Evolutionary conservation across 2,113 vertebrate genomes (phyloP).

Genomic region (Myiozetetes cayanensis): DNA sequence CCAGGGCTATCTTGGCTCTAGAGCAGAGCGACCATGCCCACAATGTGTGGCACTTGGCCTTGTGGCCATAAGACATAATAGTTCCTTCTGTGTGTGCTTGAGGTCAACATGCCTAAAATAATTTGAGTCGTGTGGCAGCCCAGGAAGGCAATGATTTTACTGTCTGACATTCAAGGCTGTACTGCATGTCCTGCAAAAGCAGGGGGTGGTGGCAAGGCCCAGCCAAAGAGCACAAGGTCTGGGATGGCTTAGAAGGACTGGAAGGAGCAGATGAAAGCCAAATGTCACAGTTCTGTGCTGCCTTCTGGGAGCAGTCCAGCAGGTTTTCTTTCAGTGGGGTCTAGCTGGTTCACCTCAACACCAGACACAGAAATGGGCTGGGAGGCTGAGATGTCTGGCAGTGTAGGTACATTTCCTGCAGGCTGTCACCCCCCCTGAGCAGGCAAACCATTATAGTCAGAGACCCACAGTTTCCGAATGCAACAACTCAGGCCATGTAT

Average conservation of each 20-base stretch:
- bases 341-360: not conserved
- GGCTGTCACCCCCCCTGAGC: not conserved
- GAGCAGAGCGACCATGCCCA: not conserved
- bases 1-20: not conserved
- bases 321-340: not conserved
- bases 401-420: not conserved
- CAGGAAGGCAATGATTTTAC: not conserved
- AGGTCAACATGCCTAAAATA: not conserved
- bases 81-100: not conserved
- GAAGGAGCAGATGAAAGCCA: not conserved
- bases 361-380: not conserved
- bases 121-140: not conserved
- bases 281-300: not conserved
- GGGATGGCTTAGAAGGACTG: not conserved
- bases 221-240: not conserved
- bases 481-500: not conserved
- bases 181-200: not conserved
- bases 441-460: not conserved
- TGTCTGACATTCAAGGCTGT: not conserved
- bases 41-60: not conserved
- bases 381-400: not conserved
- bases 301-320: not conserved
- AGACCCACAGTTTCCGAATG: not conserved
- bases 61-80: not conserved
- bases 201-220: not conserved